phyloP scores from a whole-genome alignment of 2,113 vertebrate species.

The Mixornis gularis region DNA sequence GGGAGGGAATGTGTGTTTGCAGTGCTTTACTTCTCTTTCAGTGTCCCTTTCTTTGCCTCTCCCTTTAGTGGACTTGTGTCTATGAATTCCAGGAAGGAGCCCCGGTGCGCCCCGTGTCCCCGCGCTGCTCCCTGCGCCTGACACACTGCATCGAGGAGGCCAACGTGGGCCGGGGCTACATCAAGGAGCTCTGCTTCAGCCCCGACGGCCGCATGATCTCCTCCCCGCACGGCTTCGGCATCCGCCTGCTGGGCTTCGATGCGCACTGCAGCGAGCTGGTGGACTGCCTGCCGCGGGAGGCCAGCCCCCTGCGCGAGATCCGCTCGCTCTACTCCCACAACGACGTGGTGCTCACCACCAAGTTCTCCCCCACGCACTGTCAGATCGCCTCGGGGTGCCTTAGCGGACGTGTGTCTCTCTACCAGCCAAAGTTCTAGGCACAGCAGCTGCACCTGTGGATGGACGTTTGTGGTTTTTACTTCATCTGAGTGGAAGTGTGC shows the following conservation, averaged over 20 bases:
- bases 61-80: constrained; percentile 93
- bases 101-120: constrained; percentile 81
- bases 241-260: constrained; percentile 93
- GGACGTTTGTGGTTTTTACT: constrained; percentile 36
- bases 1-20: not conserved
- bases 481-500: constrained; percentile 61
- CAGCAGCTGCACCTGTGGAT: constrained; percentile 9
- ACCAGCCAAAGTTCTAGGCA: constrained; percentile 96
- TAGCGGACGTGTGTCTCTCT: constrained; percentile 93
- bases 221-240: constrained; percentile 93
- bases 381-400: constrained; percentile 99
- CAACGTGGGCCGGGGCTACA: constrained; percentile 94
- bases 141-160: constrained; percentile 98
- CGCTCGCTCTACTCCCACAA: constrained; percentile 96
- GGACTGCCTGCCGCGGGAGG: constrained; percentile 92
- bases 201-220: constrained; percentile 96
- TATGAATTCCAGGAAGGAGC: constrained; percentile 94
- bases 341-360: constrained; percentile 97
- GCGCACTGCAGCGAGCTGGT: constrained; percentile 88
- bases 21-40: not conserved
- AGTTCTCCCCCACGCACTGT: constrained; percentile 98
- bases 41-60: constrained; percentile 39
- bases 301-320: constrained; percentile 86
- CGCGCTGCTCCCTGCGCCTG: constrained; percentile 89
- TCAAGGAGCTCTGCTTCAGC: constrained; percentile 98